phyloP scores from a whole-genome alignment of 1,140 invertebrate genomes.

The Popillia japonica region DNA sequence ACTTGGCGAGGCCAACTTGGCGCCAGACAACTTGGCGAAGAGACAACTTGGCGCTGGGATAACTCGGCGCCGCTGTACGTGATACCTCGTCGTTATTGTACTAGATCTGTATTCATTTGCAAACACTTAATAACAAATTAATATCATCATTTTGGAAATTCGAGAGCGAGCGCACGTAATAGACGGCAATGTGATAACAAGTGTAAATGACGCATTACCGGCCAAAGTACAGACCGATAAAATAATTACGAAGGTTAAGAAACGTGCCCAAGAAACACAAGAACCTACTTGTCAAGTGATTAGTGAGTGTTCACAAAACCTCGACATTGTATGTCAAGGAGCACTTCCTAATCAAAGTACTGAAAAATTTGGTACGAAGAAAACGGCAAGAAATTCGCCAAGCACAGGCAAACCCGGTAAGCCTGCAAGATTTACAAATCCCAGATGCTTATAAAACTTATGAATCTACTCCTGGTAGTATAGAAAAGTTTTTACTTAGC shows the following conservation, averaged over 20 bases:
- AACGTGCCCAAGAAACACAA: conserved; percentile 31
- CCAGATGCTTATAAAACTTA: no score
- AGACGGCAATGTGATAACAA: conserved; percentile 22
- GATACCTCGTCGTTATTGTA: no score
- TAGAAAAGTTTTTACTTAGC: no score
- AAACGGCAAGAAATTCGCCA: conserved; percentile 25
- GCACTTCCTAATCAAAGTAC: conserved; percentile 27
- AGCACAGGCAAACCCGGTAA: conserved; percentile 18
- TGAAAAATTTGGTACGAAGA: conserved; percentile 24
- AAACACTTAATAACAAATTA: background rate
- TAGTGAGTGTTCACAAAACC: background rate
- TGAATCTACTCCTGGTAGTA: no score
- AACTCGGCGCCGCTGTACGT: background rate
- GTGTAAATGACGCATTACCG: no score
- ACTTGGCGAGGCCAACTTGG: no score
- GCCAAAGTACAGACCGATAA: no score
- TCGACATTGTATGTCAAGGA: conserved; percentile 35
- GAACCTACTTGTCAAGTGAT: conserved; percentile 33
- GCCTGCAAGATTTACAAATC: no score
- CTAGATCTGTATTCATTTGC: no score
- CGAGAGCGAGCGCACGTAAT: conserved; percentile 18
- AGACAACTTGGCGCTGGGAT: background rate
- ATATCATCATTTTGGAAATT: background rate
- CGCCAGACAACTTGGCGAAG: no score
- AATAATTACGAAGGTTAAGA: conserved; percentile 27